Percentiles rank a stretch among this genome's conserved stretches.
phyloP scores from a whole-genome alignment of 2,797 vertebrate species.

The Dryobates pubescens region DNA sequence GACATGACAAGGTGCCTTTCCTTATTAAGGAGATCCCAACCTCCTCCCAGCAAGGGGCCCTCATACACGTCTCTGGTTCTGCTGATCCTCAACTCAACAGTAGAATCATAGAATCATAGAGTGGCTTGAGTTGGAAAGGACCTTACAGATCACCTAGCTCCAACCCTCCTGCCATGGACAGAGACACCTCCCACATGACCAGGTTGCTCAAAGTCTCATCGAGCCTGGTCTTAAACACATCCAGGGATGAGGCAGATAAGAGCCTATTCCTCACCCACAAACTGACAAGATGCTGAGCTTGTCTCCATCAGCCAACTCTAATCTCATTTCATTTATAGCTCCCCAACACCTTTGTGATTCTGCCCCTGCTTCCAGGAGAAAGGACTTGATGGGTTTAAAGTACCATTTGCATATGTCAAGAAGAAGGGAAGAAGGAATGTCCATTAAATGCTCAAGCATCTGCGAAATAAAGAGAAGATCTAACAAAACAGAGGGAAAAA shows the following conservation, averaged over 20 bases:
- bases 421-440: background rate
- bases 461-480: conserved; percentile 47
- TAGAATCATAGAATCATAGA: no score
- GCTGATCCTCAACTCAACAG: background rate
- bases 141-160: no score
- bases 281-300: background rate
- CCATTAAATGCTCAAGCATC: conserved; percentile 12
- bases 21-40: background rate
- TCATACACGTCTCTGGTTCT: background rate
- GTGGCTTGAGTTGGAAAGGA: no score
- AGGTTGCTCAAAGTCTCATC: no score
- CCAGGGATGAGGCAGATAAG: background rate
- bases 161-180: no score
- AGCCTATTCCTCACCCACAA: background rate
- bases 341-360: background rate
- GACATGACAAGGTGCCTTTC: background rate
- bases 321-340: background rate
- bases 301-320: background rate
- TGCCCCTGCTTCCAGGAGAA: background rate
- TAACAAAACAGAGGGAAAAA: background rate
- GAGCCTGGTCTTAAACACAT: no score
- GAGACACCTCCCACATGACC: no score
- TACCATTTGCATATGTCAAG: background rate
- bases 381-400: background rate
- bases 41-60: accelerated